Base-by-base conservation (phyloP, 2,888 invertebrate genomes). In the Perizoma affinitatum region DNA sequence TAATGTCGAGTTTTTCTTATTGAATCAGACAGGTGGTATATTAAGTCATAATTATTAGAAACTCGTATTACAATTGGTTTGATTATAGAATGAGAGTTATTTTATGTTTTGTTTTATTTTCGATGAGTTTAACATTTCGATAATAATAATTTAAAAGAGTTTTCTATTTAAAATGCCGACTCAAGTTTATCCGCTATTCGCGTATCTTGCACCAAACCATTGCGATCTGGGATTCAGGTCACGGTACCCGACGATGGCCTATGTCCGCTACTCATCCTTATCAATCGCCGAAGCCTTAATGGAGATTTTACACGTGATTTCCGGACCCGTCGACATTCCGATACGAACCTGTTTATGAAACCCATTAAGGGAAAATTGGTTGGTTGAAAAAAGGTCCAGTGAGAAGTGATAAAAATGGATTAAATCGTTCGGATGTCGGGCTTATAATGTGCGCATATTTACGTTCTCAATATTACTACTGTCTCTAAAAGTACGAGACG, bases 221-320 rank as follows among this genome's bases (percentile, higher is more conserved):
- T 82, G 70, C 78, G 74, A 76, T 78, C 75, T 77, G 66, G 71
- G 77, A 88, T 89, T 88, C 85, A 79, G 88, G 88, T 89, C 88
- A 90, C 85, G 87, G 82, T 79, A 82, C 79, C 82, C 79, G 77
- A 83, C 79, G 77, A 84, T 83, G 84, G 84, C 74, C 86, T 85
- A 84, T 86, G 86, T 84, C 87, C 87, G 83, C 84, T 83, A 84
- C 83, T 89, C 84, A 88, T 90, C 88, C 87, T 82, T 80, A 88
- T 90, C 89, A 88, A 88, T 88, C 77, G 78, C 78, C 84, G 83
- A 80, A 82, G 84, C 80, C 81, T 83, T 88, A 90, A 90, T 90
- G 87, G 90, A 87, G 88, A 88, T 90, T 91, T 91, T 88, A 90
- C 90, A 89, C 87, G 84, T 90, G 86, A 90, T 89, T 89, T 90